Evolutionary conservation across 2,113 vertebrate genomes (phyloP).

Genomic region (Etheostoma cragini): DNA sequence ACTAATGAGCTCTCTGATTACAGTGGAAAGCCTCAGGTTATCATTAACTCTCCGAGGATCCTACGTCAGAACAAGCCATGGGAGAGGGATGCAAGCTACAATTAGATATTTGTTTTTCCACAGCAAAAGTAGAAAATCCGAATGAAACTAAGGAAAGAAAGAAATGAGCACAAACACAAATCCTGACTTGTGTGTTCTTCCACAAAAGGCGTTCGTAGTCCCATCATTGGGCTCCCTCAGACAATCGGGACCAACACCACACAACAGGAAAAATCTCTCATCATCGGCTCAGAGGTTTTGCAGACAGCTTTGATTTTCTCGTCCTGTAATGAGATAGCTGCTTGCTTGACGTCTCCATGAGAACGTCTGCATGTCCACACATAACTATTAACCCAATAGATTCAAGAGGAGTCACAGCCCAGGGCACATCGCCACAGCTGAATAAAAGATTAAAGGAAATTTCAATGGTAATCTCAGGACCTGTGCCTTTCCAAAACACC

Average conservation of each 20-base stretch:
- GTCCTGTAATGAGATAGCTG: slow-evolving; percentile 47
- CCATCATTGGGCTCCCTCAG: slow-evolving; percentile 30
- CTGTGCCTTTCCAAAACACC: background rate
- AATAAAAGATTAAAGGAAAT: slow-evolving; percentile 20
- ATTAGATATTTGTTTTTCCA: slow-evolving; percentile 36
- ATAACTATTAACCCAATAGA: slow-evolving; percentile 32
- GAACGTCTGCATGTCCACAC: slow-evolving; percentile 49
- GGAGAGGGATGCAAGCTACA: background rate
- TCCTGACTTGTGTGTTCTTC: background rate
- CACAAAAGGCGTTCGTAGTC: slow-evolving; percentile 40
- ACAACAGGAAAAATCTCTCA: slow-evolving; percentile 51
- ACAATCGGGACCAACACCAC: slow-evolving; percentile 39
- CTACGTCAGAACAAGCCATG: slow-evolving; percentile 55
- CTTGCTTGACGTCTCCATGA: slow-evolving; percentile 49
- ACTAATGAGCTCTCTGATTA: slow-evolving; percentile 76
- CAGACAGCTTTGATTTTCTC: slow-evolving; percentile 54
- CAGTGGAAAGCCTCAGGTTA: slow-evolving; percentile 54
- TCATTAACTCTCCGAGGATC: slow-evolving; percentile 67
- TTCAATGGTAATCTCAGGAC: slow-evolving; percentile 1
- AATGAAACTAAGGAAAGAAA: background rate
- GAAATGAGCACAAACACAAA: slow-evolving; percentile 25
- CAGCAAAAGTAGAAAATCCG: slow-evolving; percentile 17
- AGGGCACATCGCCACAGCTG: background rate
- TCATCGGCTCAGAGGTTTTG: slow-evolving; percentile 33
- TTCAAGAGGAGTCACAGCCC: slow-evolving; percentile 7